Percentiles rank a stretch among this genome's conserved stretches.
These are phyloP conservation scores for Xiphydria camelus DNA, from an alignment of 2,888 invertebrate genomes.

Conservation along the genomic window DNA sequence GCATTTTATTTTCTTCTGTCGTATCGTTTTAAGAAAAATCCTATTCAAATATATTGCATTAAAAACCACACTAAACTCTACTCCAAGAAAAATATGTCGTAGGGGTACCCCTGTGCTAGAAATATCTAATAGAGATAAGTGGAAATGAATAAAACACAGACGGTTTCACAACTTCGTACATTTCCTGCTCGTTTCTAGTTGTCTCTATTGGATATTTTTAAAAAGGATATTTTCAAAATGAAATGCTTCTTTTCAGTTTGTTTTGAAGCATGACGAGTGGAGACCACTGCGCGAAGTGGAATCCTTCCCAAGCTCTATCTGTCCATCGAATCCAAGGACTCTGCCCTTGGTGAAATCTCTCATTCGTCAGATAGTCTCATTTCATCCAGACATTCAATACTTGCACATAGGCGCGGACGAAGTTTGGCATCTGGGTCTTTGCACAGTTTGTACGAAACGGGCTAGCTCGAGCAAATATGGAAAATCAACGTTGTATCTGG, in stretches of 20 bases:
- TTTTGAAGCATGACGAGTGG: slow-evolving; percentile 74
- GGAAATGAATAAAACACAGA: no score
- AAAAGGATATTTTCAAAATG: no score
- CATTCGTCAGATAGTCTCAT: slow-evolving; percentile 71
- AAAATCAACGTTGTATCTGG: slow-evolving; percentile 66
- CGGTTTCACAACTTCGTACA: no score
- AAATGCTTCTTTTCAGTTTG: slow-evolving; percentile 69
- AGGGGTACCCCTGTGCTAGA: no score
- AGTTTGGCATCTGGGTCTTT: slow-evolving; percentile 74
- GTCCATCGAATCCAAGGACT: slow-evolving; percentile 70
- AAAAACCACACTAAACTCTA: no score
- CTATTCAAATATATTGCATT: no score
- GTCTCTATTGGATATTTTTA: no score
- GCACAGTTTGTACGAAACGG: slow-evolving; percentile 62
- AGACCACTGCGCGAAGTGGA: slow-evolving; percentile 68
- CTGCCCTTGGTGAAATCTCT: slow-evolving; percentile 67
- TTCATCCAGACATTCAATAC: slow-evolving; percentile 68
- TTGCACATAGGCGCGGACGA: slow-evolving; percentile 85
- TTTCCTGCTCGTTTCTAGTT: no score
- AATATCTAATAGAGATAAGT: no score
- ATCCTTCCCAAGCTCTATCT: slow-evolving; percentile 72
- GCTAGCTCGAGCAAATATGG: slow-evolving; percentile 60
- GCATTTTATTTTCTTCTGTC: no score
- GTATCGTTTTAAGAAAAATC: no score
- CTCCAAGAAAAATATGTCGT: no score